Evolutionary conservation across 64 coral and sea anemone species (phyloP), one percentile per base, ranked within the genome.

Genomic region (Actinia tenebrosa): DNA sequence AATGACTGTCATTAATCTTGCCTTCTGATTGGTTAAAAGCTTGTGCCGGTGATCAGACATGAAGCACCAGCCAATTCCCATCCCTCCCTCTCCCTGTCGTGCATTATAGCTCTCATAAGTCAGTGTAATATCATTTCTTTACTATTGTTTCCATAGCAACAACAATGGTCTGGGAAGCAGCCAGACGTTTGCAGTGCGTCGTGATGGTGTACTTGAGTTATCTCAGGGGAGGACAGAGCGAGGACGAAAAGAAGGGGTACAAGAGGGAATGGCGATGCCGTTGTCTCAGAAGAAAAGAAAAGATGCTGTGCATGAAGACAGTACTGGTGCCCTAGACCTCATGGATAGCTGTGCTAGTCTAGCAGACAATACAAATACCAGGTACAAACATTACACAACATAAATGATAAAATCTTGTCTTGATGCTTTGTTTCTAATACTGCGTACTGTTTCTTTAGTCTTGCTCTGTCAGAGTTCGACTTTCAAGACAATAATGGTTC

Each of bases 191-290:
- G 86, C 86, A 59, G 86, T 87, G 22, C 86, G 89, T 45, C 85
- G 94, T 81, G 94, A 93, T 43, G 94, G 90, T 25, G 80, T 95
- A 44, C 46, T 86, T 3, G 94, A 96, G 68, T 66, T n/a, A 0
- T 87, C 80, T 22, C 81, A 84, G 14, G 80, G 64, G 2, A 96
- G 64, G 61, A 44, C 63, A 23, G 94, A 96, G 53, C 84, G 94
- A 3, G 89, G 79, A 23, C 84, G 91, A 17, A 96, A 96, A 37
- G 94, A 96, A 7, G 94, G 91, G 7, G 80, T 96, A 88, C 94
- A 96, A 63, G 94, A 96, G 69, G 94, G 94, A n/a, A 62, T 96
- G 17, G 91, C 94, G 0, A 88, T 96, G 94, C 94, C 94, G 1
- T 60, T 88, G 30, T 92, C 88, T 1, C 82, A 90, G 26, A 96